Base-by-base conservation (phyloP, 2,797 vertebrate species). In the Poeciliopsis infans region DNA sequence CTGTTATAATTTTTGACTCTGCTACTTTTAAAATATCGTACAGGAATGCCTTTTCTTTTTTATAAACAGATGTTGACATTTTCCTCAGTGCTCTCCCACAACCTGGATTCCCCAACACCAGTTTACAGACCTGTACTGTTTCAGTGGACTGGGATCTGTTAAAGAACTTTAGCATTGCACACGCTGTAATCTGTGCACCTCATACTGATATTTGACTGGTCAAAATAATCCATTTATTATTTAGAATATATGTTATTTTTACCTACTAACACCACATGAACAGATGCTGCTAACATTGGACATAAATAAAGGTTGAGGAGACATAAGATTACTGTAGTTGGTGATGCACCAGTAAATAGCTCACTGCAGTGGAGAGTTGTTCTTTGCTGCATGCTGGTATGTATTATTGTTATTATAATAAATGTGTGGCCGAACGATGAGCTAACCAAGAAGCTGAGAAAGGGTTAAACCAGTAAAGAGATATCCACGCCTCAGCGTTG, bases 401-500 rank as follows among this genome's bases (percentile, higher is more conserved):
- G 4, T 45, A n/a, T 16, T 39, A 33, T 51, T 49, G 11, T 78
- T 66, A 77, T 49, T 3, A 70, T 47, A 74, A 79, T 36, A 74
- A 45, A 6, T 45, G 51, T 43, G 33, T 41, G 47, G 43, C 68
- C n/a, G 51, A 66, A 66, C 8, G 23, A 39, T 66, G 61, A 39
- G 59, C 79, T 79, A 81, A 82, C 86, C 66, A 46, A 47, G 2
- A 75, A 69, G 77, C 86, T 45, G 59, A 53, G 43, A 80, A 93
- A 88, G 89, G 89, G 92, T 95, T 95, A 95, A 95, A 85, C 61
- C 87, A 89, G 91, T 93, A 93, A 93, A 93, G 92, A 93, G 91
- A 93, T 91, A 89, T 93, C 91, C 78, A 78, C 71, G 77, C 83
- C 92, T 92, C 88, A 89, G 96, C 95, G 95, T 95, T 97, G 96